These are phyloP conservation scores for Microvelia longipes DNA, from an alignment of 1,140 invertebrate genomes.

Conservation along the genomic window DNA sequence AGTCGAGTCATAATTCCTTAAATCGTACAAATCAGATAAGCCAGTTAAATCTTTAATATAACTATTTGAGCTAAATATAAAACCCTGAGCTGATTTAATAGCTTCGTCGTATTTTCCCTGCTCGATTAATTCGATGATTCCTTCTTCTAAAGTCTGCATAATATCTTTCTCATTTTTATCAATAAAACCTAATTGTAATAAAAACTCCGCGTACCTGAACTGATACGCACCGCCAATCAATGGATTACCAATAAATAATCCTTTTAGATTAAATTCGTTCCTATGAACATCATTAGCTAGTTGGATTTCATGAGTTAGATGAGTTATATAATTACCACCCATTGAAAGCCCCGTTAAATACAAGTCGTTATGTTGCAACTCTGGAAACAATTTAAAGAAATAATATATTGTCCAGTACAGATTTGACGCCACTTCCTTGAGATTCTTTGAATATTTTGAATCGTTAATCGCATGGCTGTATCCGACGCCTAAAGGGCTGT, in stretches of 20 bases:
- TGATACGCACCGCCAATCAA: conserved; percentile 55
- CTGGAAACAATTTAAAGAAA: conserved; percentile 54
- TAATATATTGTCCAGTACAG: conserved; percentile 47
- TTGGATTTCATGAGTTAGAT: conserved; percentile 56
- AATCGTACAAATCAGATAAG: neutral
- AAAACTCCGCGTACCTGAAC: conserved; percentile 11
- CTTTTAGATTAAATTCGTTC: conserved; percentile 46
- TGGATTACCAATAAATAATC: conserved; percentile 73
- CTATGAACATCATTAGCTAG: conserved; percentile 42
- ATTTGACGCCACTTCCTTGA: conserved; percentile 47
- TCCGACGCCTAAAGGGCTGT: conserved; percentile 72
- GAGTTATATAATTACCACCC: conserved; percentile 67
- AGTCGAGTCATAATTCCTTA: neutral
- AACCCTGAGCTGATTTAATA: neutral
- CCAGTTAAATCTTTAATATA: neutral
- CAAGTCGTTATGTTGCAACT: conserved; percentile 46
- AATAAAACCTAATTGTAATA: conserved; percentile 14
- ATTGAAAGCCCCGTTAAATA: conserved; percentile 77
- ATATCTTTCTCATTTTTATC: conserved; percentile 16
- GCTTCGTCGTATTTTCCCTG: neutral
- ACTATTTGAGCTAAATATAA: neutral
- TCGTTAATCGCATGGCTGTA: conserved; percentile 50
- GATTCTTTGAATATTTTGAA: conserved; percentile 46
- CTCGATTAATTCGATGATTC: neutral
- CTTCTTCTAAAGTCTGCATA: conserved; percentile 8